Conservation (phyloP, 2,888 invertebrate genomes). For the Belgica antarctica region DNA sequence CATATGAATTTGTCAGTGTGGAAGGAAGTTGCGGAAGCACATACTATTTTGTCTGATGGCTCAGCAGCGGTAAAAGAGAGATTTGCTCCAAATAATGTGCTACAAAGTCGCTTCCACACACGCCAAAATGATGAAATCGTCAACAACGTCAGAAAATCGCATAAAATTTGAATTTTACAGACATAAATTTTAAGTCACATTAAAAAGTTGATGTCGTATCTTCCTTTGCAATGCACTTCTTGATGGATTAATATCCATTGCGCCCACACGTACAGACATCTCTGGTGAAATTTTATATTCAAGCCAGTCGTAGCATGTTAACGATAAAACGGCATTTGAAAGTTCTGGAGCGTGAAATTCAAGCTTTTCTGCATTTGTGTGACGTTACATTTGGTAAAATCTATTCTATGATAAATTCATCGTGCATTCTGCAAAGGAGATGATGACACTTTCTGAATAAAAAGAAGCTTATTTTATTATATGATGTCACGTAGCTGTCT, state of each 20-base stretch:
- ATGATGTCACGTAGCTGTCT: conserved; percentile 19
- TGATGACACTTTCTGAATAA: conserved; percentile 5
- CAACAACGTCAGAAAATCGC: neutral
- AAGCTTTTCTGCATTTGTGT: too few species aligned
- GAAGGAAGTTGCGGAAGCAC: neutral
- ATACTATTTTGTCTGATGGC: too few species aligned
- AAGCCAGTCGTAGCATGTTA: neutral
- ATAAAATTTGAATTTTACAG: conserved; percentile 6
- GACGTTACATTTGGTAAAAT: too few species aligned
- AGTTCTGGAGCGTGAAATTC: too few species aligned
- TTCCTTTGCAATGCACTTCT: neutral
- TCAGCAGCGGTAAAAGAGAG: too few species aligned
- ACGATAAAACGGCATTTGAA: too few species aligned
- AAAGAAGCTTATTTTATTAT: conserved; percentile 21
- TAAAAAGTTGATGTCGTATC: neutral
- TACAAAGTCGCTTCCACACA: too few species aligned
- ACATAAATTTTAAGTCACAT: conserved; percentile 1
- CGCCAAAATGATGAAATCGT: too few species aligned
- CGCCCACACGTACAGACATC: conserved; percentile 1
- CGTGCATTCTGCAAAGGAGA: conserved; percentile 1
- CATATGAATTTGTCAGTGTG: conserved; percentile 8
- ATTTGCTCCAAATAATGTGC: too few species aligned
- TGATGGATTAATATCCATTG: neutral
- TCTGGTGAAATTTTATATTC: conserved; percentile 1
- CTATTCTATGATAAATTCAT: conserved; percentile 6